Evolutionary conservation across 2,888 invertebrate genomes (phyloP), one percentile per base, ranked within the genome.

Genomic region (Andrena chrysosceles): DNA sequence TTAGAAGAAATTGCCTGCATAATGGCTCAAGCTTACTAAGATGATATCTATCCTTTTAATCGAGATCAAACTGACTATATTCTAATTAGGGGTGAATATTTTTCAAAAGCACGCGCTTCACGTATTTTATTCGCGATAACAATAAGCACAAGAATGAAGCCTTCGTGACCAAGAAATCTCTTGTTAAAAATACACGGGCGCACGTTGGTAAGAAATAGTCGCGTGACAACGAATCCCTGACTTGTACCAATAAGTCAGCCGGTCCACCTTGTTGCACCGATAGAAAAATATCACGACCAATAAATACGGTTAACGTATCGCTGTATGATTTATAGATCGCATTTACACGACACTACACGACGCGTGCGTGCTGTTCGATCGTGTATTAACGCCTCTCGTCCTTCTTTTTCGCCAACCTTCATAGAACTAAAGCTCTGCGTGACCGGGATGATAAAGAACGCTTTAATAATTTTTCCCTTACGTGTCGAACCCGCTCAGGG

Each of bases 341-440:
- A 48, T 74, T 56, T 75, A 75, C 70, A 80, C 54, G 70, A 74
- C 66, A 64, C 54, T 62, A 56, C 74, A 79, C 70, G 74, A 73
- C 70, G 73, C 48, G 69, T 77, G 84, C 77, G 75, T 74, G 77
- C 77, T 79, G 66, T 73, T 69, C 78, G 76, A 76, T 72, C 81
- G 73, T 83, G 75, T 67, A 76, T 84, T 74, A 81, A 77, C 63
- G 69, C 68, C 71, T 75, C 54, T 63, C 68, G 16, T 68, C 52
- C 42, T 71, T 59, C 6, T 35, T 26, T 67, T 52, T 31, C 33
- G 5, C 16, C 62, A 2, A 48, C 26, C 31, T 48, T 8, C 13
- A 20, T 8, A 5, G 54, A 77, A 54, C 64, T 13, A 48, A 16
- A 48, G 23, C 48, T 13, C 67, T 72, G 78, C 81, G 81, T 81